Evolutionary conservation across 2,888 invertebrate species (phyloP).

Genomic region (Xestia sexstrigata): DNA sequence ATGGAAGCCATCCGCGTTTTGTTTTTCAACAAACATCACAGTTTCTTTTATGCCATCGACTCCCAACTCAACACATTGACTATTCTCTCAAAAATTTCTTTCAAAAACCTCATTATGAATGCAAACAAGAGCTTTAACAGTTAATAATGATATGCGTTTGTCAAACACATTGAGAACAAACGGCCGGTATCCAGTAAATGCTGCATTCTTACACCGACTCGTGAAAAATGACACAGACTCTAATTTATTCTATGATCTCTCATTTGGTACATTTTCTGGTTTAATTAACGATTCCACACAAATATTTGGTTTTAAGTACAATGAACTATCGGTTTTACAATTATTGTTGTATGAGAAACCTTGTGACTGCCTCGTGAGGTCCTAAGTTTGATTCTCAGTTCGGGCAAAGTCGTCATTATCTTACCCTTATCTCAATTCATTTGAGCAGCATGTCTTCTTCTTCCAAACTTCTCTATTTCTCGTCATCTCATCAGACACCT

Average conservation of each 20-base stretch:
- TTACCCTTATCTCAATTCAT: no score
- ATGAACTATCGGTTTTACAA: conserved; percentile 72
- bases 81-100: conserved; percentile 45
- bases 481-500: no score
- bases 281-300: conserved; percentile 84
- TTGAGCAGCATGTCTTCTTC: no score
- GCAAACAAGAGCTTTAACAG: conserved; percentile 54
- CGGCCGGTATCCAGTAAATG: conserved; percentile 80
- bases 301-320: conserved; percentile 81
- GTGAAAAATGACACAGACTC: conserved; percentile 84
- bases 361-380: not conserved
- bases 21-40: conserved; percentile 36
- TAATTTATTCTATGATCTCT: conserved; percentile 87
- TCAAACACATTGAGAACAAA: conserved; percentile 78
- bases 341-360: conserved; percentile 20
- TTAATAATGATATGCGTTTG: conserved; percentile 65
- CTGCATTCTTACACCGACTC: conserved; percentile 82
- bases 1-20: conserved; percentile 13
- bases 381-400: not conserved
- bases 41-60: conserved; percentile 19
- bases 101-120: conserved; percentile 62
- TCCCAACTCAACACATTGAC: conserved; percentile 21
- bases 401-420: no score
- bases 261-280: conserved; percentile 77
- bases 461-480: no score